A percentile compares a stretch with the other conserved stretches of the same genome.
Conservation (phyloP, 2,113 vertebrate species). For the Phalacrocorax brasilianus region DNA sequence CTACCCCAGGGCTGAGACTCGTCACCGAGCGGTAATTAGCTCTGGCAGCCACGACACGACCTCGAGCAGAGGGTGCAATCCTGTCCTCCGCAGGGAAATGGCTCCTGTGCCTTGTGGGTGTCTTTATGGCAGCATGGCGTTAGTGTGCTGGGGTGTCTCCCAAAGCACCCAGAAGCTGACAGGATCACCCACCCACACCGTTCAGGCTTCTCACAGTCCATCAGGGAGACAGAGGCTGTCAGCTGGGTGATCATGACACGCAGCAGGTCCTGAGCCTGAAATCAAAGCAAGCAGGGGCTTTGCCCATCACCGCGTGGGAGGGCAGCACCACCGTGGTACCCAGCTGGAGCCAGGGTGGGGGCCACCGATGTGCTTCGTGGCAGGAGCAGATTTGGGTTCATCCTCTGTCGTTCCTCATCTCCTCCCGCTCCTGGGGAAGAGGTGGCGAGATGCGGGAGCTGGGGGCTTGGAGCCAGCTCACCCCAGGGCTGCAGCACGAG, state of each 20-base stretch:
- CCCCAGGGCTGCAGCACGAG: not conserved
- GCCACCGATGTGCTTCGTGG: not conserved
- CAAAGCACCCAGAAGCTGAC: not conserved
- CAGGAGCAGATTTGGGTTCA: not conserved
- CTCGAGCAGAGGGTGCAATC: not conserved
- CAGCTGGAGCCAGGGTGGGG: not conserved
- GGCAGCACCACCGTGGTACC: fast-evolving
- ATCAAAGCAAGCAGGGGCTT: not conserved
- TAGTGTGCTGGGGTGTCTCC: not conserved
- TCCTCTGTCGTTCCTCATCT: not conserved
- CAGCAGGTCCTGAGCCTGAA: slow-evolving; percentile 28
- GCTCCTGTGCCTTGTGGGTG: not conserved
- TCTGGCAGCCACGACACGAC: not conserved
- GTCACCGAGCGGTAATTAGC: not conserved
- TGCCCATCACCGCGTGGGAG: fast-evolving
- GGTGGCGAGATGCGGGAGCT: fast-evolving
- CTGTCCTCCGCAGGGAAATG: not conserved
- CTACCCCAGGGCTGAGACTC: not conserved
- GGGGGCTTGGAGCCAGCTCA: not conserved
- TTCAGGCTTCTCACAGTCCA: slow-evolving; percentile 31
- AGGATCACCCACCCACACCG: not conserved
- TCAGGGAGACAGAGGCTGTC: not conserved
- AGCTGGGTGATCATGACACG: not conserved
- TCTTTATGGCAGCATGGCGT: not conserved
- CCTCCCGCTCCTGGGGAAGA: fast-evolving